Conservation (phyloP, 2,797 vertebrate genomes). For the Poecile montanus region DNA sequence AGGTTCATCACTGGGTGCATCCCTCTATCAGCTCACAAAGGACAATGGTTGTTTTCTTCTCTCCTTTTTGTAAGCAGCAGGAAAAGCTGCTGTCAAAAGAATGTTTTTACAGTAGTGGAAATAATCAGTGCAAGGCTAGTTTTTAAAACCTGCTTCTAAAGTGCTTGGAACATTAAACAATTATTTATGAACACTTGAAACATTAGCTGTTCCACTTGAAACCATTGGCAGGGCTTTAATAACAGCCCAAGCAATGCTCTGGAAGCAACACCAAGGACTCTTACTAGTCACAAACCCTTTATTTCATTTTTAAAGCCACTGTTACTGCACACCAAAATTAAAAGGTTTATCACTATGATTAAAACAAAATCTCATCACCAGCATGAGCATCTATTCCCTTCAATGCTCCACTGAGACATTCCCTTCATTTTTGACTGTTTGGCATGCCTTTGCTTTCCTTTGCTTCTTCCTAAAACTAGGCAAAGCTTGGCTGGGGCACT, state of each 20-base stretch:
- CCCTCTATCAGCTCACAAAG: neutral
- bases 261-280: constrained; percentile 62
- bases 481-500: neutral
- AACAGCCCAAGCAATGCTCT: constrained; percentile 58
- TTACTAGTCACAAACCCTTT: constrained; percentile 44
- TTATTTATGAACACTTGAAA: constrained; percentile 73
- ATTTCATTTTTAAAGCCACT: constrained; percentile 57
- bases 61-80: neutral
- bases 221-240: constrained; percentile 61
- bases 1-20: neutral
- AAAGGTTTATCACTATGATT: constrained; percentile 64
- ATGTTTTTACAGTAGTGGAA: constrained; percentile 53
- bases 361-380: constrained; percentile 55
- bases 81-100: neutral
- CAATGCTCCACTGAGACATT: constrained; percentile 24
- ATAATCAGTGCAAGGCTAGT: constrained; percentile 56
- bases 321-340: constrained; percentile 50
- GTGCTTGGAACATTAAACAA: constrained; percentile 71
- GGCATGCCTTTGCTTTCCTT: neutral
- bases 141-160: constrained; percentile 66
- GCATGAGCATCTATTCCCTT: constrained; percentile 14
- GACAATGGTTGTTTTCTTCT: neutral
- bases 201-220: constrained; percentile 72
- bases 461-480: neutral
- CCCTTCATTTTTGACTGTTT: neutral